Evolutionary conservation across 37 sponge, comb jelly and placozoan species (phyloP), one percentile per base, ranked within the genome.

Genomic region (Amphimedon queenslandica): DNA sequence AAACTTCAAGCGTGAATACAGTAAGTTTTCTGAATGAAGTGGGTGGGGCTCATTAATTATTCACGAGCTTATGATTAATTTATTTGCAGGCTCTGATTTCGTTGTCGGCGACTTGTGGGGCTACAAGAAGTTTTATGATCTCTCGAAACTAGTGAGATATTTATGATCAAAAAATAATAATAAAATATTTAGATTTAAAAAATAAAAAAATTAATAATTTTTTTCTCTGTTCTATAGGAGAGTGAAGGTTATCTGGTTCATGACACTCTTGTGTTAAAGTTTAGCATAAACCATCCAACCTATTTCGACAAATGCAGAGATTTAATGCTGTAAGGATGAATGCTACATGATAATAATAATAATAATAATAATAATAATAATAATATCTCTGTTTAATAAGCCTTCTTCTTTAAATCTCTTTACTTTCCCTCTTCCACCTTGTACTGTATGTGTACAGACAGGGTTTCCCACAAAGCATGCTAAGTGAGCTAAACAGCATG

Each of bases 41-140:
- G 57, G 28, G 65, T 40, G 23, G 38, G 13, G 23, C 11, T 23
- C 35, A 3, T 34, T 24, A 2, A 3, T 18, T 67, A 1, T 3
- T 77, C 37, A 53, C 37, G 24, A 57, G 33, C 55, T 53, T 11
- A 18, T 41, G 18, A 3, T 21, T 65, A 5, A 37, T 27, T 20
- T 71, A 32, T 67, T 3, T 71, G 30, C 70, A 93, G 93, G 73
- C 8, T 95, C 94, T 64, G 88, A 86, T 29, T 95, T 92, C 67
- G 84, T 77, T 40, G 85, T 91, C 63, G 98, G 98, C 2, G 98
- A 97, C 42, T 93, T 76, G 4, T 97, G 98, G 98, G 98, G 98
- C 13, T 97, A 97, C 80, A 90, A 81, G 61, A 81, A 88, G 57
- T 97, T 87, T 84, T 93, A 79, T 72, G 77, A 86, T 27, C 86